phyloP scores from a whole-genome alignment of 1,140 invertebrate species.

The Gerris buenoi region DNA sequence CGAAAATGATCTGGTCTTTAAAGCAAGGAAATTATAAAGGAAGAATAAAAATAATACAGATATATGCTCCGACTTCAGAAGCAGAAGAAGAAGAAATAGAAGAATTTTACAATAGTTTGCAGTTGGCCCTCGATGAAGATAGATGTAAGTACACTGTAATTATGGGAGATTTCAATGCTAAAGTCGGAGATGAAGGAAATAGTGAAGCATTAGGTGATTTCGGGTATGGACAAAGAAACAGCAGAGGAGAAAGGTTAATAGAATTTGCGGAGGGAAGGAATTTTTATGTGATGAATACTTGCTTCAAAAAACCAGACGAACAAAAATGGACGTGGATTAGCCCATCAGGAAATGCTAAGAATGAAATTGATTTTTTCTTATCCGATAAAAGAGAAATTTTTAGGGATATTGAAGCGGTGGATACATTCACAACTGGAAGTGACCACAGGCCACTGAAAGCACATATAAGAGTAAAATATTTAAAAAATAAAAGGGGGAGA shows the following conservation, averaged over 20 bases:
- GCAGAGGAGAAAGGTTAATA: not conserved
- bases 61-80: not conserved
- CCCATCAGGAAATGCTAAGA: not conserved
- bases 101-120: not conserved
- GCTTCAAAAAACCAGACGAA: slow-evolving; percentile 17
- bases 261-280: slow-evolving; percentile 27
- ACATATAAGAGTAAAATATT: not conserved
- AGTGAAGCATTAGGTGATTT: not conserved
- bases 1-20: not conserved
- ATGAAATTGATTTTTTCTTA: not conserved
- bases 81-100: not conserved
- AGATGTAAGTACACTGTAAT: not conserved
- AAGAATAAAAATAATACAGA: not conserved
- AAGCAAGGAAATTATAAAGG: not conserved
- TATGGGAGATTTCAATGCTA: not conserved
- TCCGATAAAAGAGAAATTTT: not conserved
- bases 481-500: not conserved
- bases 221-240: not conserved
- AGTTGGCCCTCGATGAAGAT: not conserved
- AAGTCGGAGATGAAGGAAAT: not conserved
- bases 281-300: slow-evolving; percentile 25
- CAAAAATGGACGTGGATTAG: not conserved
- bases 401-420: not conserved
- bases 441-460: not conserved
- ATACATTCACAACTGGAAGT: not conserved